These are phyloP conservation scores for Tetramorium parvispinum DNA, from an alignment of 1,140 invertebrate species.

Conservation along the genomic window DNA sequence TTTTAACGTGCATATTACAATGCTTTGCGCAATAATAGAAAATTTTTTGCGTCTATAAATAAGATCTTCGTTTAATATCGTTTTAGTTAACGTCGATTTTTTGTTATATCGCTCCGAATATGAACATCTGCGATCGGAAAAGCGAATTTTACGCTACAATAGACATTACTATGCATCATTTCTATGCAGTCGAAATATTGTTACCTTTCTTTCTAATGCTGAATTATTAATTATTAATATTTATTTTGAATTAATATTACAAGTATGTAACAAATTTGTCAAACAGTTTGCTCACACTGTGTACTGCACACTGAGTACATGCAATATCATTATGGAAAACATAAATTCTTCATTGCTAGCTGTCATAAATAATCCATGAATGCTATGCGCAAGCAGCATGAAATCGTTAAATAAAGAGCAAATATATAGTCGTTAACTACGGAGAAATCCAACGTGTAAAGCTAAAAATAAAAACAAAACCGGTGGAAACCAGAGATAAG, in stretches of 20 bases:
- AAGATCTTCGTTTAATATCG: background rate
- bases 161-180: no score
- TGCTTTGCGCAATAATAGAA: background rate
- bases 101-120: background rate
- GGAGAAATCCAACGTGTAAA: background rate
- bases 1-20: background rate
- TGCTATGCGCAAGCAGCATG: background rate
- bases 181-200: no score
- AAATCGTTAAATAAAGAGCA: constrained; percentile 28
- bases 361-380: constrained; percentile 9
- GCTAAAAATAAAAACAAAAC: constrained; percentile 42
- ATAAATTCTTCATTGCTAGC: background rate
- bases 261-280: background rate
- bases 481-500: constrained; percentile 14
- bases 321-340: background rate
- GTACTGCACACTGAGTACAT: background rate
- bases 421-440: constrained; percentile 11
- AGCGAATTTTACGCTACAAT: background rate
- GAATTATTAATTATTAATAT: background rate
- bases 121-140: background rate
- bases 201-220: background rate
- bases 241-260: background rate
- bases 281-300: background rate
- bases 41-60: background rate
- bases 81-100: background rate